These are phyloP conservation scores for Lingula anatina DNA, from an alignment of 2,888 invertebrate species.

Conservation along the genomic window DNA sequence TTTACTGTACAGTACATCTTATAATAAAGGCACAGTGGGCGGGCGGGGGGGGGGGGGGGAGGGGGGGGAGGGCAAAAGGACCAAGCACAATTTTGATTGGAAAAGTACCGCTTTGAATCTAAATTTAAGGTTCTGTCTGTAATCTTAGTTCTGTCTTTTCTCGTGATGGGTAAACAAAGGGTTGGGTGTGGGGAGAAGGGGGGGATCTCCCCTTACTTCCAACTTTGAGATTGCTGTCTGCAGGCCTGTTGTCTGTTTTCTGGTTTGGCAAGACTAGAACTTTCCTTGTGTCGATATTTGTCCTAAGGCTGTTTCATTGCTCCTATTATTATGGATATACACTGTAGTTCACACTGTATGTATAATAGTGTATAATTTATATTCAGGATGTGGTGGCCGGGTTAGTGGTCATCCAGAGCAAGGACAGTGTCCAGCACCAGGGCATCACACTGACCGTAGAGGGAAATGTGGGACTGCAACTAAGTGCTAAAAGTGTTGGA, in stretches of 20 bases:
- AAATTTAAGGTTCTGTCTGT: too few relatives aligned
- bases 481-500: constrained; percentile 87
- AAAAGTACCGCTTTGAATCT: too few relatives aligned
- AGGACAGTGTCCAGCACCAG: constrained; percentile 81
- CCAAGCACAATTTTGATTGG: too few relatives aligned
- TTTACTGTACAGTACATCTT: too few relatives aligned
- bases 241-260: background rate
- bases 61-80: too few relatives aligned
- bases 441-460: constrained; percentile 82
- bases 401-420: constrained; percentile 71
- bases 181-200: too few relatives aligned
- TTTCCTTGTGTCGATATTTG: background rate
- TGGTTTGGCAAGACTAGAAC: too few relatives aligned
- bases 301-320: background rate
- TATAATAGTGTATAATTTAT: constrained; percentile 72
- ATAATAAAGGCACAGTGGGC: too few relatives aligned
- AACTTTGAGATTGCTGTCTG: background rate
- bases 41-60: too few relatives aligned
- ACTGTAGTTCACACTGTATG: background rate
- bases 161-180: too few relatives aligned
- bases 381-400: constrained; percentile 83
- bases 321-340: background rate
- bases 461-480: constrained; percentile 81
- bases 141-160: too few relatives aligned
- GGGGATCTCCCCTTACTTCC: too few relatives aligned